Conservation (phyloP, 2,888 invertebrate genomes). For the Agrilus biguttatus region DNA sequence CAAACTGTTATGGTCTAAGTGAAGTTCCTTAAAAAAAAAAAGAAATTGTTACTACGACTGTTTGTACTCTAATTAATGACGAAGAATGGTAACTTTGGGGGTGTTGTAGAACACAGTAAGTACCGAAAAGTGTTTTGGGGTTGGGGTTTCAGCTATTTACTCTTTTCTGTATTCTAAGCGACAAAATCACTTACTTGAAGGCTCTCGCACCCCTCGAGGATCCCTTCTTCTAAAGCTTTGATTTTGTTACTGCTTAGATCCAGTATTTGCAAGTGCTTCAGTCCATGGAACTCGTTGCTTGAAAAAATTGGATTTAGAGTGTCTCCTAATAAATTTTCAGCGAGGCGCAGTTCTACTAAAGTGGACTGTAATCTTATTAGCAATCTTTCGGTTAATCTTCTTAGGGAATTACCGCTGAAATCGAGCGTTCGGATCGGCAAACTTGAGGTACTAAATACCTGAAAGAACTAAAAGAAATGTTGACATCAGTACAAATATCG, state of each 20-base stretch:
- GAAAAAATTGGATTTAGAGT: constrained; percentile 84
- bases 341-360: constrained; percentile 54
- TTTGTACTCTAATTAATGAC: background rate
- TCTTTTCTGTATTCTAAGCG: too few species aligned
- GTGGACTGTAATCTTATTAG: constrained; percentile 51
- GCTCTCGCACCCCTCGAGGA: constrained; percentile 68
- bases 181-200: constrained; percentile 40
- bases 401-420: constrained; percentile 67
- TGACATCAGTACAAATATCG: too few species aligned
- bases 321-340: constrained; percentile 77
- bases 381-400: constrained; percentile 63
- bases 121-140: too few species aligned
- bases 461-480: constrained; percentile 17
- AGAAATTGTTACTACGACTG: background rate
- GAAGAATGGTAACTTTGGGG: too few species aligned
- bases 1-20: constrained; percentile 69
- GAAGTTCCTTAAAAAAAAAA: constrained; percentile 46
- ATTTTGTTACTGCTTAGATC: constrained; percentile 72
- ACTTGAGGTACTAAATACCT: constrained; percentile 56
- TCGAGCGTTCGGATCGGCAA: constrained; percentile 64
- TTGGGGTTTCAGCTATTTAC: too few species aligned
- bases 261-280: constrained; percentile 55
- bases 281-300: constrained; percentile 66
- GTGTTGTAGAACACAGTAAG: too few species aligned
- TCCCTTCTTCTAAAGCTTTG: constrained; percentile 70